Evolutionary conservation across 2,113 vertebrate genomes (phyloP).

Genomic region (Chamaetylas fuelleborni): DNA sequence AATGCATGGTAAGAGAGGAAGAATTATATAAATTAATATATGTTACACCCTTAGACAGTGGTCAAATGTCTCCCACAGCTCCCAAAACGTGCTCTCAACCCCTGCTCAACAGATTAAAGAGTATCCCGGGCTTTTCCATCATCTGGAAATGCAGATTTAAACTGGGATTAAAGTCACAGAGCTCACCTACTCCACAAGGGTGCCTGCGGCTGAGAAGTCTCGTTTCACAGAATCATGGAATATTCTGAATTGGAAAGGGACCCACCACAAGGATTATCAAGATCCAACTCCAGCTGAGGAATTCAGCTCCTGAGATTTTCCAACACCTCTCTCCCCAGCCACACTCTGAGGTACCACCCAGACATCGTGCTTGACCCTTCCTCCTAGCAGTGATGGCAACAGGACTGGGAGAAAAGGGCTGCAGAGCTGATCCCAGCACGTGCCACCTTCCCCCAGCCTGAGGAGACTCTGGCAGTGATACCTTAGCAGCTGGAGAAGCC

Average conservation of each 20-base stretch:
- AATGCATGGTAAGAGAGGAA: neutral
- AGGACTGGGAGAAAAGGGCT: neutral
- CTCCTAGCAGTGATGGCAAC: neutral
- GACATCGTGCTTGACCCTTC: accelerated
- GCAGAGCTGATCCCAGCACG: neutral
- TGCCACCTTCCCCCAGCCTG: too few species aligned
- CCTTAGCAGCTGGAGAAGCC: neutral
- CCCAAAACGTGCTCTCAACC: neutral
- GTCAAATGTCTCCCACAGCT: neutral
- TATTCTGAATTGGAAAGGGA: neutral
- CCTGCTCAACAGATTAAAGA: neutral
- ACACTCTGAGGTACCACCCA: neutral
- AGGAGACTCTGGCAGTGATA: accelerated
- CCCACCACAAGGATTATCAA: neutral
- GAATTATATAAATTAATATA: neutral
- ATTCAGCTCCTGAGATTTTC: neutral
- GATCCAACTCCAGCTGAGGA: neutral
- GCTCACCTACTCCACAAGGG: neutral
- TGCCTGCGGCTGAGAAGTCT: neutral
- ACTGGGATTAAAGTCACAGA: neutral
- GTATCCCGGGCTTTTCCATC: neutral
- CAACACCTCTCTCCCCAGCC: neutral
- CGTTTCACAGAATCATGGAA: neutral
- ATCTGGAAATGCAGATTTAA: neutral
- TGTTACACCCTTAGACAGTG: neutral